Conservation (phyloP, 2,888 invertebrate species). For the Heteromurus nitidus region DNA sequence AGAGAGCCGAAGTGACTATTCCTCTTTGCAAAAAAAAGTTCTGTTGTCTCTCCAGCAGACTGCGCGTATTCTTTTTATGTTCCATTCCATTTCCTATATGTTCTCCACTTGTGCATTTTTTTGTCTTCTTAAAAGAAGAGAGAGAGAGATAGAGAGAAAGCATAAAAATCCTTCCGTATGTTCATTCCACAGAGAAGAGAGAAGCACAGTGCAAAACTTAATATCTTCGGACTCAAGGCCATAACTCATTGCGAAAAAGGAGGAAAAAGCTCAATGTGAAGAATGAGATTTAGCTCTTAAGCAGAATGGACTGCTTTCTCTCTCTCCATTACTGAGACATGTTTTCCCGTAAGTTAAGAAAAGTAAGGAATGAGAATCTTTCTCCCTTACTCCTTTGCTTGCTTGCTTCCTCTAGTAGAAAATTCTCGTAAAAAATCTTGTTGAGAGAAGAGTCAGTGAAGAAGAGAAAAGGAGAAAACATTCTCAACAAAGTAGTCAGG, state of each 20-base stretch:
- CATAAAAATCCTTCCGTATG: too few species aligned
- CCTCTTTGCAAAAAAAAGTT: too few species aligned
- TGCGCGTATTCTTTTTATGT: background rate
- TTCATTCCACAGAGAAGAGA: too few species aligned
- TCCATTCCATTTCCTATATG: background rate
- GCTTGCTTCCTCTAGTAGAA: background rate
- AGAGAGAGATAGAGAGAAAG: too few species aligned
- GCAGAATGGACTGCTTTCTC: slow-evolving; percentile 46
- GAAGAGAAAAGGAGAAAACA: background rate
- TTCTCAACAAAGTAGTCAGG: slow-evolving; percentile 3
- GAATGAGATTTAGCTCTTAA: slow-evolving; percentile 41
- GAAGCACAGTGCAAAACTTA: too few species aligned
- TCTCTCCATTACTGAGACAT: slow-evolving; percentile 28
- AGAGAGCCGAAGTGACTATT: background rate
- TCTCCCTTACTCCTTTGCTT: too few species aligned
- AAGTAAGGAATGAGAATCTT: slow-evolving; percentile 26
- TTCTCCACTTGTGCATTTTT: too few species aligned
- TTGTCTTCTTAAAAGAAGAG: too few species aligned
- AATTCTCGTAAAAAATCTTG: slow-evolving; percentile 13
- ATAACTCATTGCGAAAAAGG: slow-evolving; percentile 49
- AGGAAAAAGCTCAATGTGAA: slow-evolving; percentile 50
- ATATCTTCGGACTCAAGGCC: slow-evolving; percentile 11
- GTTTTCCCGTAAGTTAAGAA: background rate
- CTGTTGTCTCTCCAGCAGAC: slow-evolving; percentile 1
- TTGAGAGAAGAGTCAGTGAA: slow-evolving; percentile 10